Conservation (phyloP, 2,888 invertebrate species). For the Monopis laevigella region DNA sequence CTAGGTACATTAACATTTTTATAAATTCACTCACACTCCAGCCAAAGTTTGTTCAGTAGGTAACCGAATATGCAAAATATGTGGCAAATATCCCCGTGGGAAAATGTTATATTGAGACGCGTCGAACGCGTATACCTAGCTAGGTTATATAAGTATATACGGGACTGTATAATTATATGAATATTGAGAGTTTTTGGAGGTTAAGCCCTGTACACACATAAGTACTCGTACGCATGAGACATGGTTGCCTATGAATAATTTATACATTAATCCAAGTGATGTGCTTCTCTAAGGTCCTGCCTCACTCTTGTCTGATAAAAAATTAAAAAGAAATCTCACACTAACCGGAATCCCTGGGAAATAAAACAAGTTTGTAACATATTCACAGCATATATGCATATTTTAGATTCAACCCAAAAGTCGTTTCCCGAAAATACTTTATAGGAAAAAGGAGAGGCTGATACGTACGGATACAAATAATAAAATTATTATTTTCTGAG, state of each 20-base stretch:
- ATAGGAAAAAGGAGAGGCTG: too few species aligned
- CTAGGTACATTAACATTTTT: too few species aligned
- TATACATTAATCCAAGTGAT: conserved; percentile 5
- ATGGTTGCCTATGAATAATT: conserved; percentile 2
- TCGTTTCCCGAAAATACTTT: too few species aligned
- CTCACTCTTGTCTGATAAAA: conserved; percentile 1
- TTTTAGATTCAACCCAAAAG: too few species aligned
- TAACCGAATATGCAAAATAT: too few species aligned
- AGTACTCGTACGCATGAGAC: conserved; percentile 4
- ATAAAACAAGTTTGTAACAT: conserved; percentile 1
- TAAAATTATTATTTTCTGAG: too few species aligned
- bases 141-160: conserved; percentile 3
- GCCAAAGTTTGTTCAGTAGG: too few species aligned
- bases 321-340: neutral
- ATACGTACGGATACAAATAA: too few species aligned
- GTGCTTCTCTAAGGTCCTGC: conserved; percentile 4
- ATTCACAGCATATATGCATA: neutral
- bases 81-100: conserved; percentile 7
- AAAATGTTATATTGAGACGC: conserved; percentile 1
- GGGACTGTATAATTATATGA: too few species aligned
- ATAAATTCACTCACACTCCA: too few species aligned
- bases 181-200: neutral
- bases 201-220: neutral
- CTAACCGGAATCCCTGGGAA: neutral
- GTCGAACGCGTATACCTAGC: too few species aligned